phyloP scores from a whole-genome alignment of 2,888 invertebrate genomes.

The Crossocerus cetratus region DNA sequence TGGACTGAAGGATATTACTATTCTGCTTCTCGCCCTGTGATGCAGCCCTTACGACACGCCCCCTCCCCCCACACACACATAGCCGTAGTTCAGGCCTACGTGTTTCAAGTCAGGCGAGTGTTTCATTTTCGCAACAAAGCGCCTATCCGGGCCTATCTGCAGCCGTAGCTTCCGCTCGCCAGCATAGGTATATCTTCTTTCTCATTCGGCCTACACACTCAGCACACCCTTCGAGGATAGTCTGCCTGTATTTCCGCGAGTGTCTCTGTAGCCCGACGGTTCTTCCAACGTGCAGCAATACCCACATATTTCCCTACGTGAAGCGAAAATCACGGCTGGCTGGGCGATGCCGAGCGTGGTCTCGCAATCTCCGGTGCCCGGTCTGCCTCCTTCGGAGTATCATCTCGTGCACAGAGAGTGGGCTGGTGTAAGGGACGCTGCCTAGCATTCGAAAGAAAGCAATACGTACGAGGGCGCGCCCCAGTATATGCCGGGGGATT shows the following conservation, averaged over 20 bases:
- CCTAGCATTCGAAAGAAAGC: too few relatives aligned
- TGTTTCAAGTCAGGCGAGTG: slow-evolving; percentile 46
- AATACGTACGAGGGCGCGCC: too few relatives aligned
- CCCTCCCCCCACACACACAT: slow-evolving; percentile 27
- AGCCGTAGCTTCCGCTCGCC: slow-evolving; percentile 22
- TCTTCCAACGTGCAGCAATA: not conserved
- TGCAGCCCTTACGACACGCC: not conserved
- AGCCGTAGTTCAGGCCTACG: slow-evolving; percentile 58
- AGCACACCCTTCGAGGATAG: too few relatives aligned
- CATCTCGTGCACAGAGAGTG: too few relatives aligned
- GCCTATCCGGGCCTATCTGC: slow-evolving; percentile 57
- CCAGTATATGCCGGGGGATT: too few relatives aligned
- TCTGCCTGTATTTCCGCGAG: too few relatives aligned
- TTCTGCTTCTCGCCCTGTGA: not conserved
- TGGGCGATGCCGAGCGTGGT: slow-evolving; percentile 5
- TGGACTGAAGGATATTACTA: not conserved
- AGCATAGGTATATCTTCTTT: not conserved
- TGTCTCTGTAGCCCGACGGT: too few relatives aligned
- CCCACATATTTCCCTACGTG: slow-evolving; percentile 25
- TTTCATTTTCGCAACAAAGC: slow-evolving; percentile 67
- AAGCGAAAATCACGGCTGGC: not conserved
- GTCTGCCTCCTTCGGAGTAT: too few relatives aligned
- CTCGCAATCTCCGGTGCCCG: too few relatives aligned
- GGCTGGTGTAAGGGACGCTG: too few relatives aligned
- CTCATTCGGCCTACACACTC: not conserved